Percentiles rank a stretch among this genome's conserved stretches.
phyloP scores from a whole-genome alignment of 1,140 invertebrate genomes.

The Ectropis grisescens region DNA sequence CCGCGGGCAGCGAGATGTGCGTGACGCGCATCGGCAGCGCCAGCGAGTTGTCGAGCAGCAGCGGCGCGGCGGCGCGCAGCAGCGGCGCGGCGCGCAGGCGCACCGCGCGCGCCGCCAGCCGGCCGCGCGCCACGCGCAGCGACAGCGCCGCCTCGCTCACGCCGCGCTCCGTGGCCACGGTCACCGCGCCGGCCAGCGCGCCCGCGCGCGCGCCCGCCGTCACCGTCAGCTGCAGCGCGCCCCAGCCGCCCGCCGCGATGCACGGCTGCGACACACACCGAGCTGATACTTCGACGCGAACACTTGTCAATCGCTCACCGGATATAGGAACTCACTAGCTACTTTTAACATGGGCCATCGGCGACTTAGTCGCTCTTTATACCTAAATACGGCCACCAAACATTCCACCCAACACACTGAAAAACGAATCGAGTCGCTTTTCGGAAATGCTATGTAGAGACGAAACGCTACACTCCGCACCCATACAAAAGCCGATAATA shows the following conservation, averaged over 20 bases:
- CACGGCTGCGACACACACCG: constrained; percentile 16
- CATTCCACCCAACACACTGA: too few relatives aligned
- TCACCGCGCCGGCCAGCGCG: constrained; percentile 21
- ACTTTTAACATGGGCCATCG: too few relatives aligned
- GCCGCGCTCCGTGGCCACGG: constrained; percentile 16
- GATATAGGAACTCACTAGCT: too few relatives aligned
- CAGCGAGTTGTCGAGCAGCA: constrained; percentile 36
- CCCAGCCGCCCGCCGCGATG: constrained; percentile 17
- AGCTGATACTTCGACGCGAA: too few relatives aligned
- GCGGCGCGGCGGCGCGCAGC: constrained; percentile 17
- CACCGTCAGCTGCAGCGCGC: constrained; percentile 28
- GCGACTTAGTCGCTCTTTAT: too few relatives aligned
- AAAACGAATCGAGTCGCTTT: too few relatives aligned
- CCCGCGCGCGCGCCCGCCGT: constrained; percentile 43
- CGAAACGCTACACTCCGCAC: too few relatives aligned
- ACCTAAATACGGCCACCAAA: too few relatives aligned
- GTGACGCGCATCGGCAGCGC: constrained; percentile 26
- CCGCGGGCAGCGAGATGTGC: constrained; percentile 12
- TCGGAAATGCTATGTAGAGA: too few relatives aligned
- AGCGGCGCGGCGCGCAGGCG: constrained; percentile 19
- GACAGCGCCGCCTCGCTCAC: constrained; percentile 14
- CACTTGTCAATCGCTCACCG: too few relatives aligned
- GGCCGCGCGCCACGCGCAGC: constrained; percentile 19
- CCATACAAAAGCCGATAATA: too few relatives aligned
- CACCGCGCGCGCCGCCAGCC: constrained; percentile 13